Percentiles rank a stretch among this genome's conserved stretches.
phyloP scores from a whole-genome alignment of 1,140 invertebrate species.

The Lepidurus apus region DNA sequence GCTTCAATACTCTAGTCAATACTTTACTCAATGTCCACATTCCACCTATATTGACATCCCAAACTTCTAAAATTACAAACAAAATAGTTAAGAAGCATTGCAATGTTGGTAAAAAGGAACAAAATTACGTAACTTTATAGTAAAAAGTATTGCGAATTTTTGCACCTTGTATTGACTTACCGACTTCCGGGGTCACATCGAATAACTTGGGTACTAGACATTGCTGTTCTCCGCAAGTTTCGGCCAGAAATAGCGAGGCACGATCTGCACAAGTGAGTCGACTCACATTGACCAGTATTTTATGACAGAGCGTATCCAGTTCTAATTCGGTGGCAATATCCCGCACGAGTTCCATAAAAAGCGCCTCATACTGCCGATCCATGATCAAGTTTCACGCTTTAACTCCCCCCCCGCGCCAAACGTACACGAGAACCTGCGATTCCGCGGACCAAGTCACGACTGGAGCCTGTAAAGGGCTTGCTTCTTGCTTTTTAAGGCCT shows the following conservation, averaged over 20 bases:
- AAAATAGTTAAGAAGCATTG: no score
- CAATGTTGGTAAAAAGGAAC: no score
- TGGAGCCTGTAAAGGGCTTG: background rate
- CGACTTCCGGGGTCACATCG: slow-evolving; percentile 81
- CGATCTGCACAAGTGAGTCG: slow-evolving; percentile 78
- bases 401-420: no score
- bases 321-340: slow-evolving; percentile 90
- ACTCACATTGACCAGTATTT: slow-evolving; percentile 86
- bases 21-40: no score
- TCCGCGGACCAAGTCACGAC: slow-evolving; percentile 29
- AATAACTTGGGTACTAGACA: slow-evolving; percentile 86
- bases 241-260: slow-evolving; percentile 78
- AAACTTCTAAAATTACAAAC: no score
- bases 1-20: no score
- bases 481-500: slow-evolving; percentile 9
- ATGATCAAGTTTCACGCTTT: slow-evolving; percentile 36
- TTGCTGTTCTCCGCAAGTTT: slow-evolving; percentile 41
- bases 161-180: slow-evolving; percentile 46
- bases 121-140: no score
- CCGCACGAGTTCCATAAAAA: slow-evolving; percentile 87
- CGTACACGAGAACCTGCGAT: no score
- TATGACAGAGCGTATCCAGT: slow-evolving; percentile 86
- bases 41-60: no score
- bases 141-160: background rate
- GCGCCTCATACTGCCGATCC: slow-evolving; percentile 39